phyloP scores from a whole-genome alignment of 2,888 invertebrate species.

The Acleris holmiana region DNA sequence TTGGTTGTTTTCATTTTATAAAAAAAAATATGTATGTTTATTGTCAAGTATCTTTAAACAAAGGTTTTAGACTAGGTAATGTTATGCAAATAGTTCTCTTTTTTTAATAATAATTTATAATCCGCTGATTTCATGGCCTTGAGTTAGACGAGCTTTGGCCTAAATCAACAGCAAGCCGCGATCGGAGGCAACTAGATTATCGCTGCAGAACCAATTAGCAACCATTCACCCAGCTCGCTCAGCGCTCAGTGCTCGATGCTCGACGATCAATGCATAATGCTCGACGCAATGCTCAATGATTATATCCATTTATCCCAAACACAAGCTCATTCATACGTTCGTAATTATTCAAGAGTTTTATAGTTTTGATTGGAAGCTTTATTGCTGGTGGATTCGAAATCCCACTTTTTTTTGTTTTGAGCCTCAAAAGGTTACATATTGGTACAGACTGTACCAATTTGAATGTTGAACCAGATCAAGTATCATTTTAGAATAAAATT shows the following conservation, averaged over 20 bases:
- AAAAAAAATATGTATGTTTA: no score
- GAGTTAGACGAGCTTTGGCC: constrained; percentile 16
- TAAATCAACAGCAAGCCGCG: constrained; percentile 32
- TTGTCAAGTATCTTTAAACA: no score
- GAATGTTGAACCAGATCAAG: constrained; percentile 1
- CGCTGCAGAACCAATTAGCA: constrained; percentile 34
- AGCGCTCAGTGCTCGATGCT: constrained; percentile 6
- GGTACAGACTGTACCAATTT: not conserved
- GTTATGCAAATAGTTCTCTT: no score
- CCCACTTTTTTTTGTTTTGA: no score
- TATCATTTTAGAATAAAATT: constrained; percentile 22
- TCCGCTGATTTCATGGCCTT: constrained; percentile 9
- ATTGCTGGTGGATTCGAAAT: no score
- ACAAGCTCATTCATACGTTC: constrained; percentile 9
- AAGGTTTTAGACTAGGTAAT: no score
- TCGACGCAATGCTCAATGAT: constrained; percentile 5
- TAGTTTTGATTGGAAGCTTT: no score
- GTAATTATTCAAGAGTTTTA: no score
- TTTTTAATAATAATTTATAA: not conserved
- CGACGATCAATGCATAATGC: constrained; percentile 1
- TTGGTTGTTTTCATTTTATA: no score
- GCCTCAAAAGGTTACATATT: no score
- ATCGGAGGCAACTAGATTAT: constrained; percentile 36
- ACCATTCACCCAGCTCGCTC: constrained; percentile 26
- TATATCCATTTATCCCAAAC: constrained; percentile 5